phyloP scores from a whole-genome alignment of 2,113 vertebrate species.

The Aegotheles bennettii region DNA sequence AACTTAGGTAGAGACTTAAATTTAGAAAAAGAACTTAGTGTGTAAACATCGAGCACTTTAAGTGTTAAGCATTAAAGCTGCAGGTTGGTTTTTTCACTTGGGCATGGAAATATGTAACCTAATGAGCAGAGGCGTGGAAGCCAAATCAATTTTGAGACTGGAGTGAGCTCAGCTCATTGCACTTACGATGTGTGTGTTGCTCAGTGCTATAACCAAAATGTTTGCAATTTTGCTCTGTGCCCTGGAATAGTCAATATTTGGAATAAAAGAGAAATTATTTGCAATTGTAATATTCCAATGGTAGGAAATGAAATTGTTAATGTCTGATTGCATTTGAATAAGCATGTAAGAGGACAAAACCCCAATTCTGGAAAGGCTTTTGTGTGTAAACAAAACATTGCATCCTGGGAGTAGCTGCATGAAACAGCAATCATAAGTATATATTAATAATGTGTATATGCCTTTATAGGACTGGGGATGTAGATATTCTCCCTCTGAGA shows the following conservation, averaged over 20 bases:
- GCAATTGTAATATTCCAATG: not conserved
- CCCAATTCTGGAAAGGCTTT: not conserved
- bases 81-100: not conserved
- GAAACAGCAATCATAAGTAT: not conserved
- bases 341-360: not conserved
- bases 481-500: not conserved
- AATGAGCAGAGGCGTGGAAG: constrained; percentile 35
- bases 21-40: not conserved
- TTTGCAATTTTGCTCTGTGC: constrained; percentile 1
- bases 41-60: constrained; percentile 24
- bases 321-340: constrained; percentile 10
- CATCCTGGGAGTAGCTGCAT: not conserved
- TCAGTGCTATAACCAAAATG: not conserved
- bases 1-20: constrained; percentile 2
- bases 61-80: constrained; percentile 25
- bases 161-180: constrained; percentile 1
- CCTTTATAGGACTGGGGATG: not conserved
- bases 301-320: constrained; percentile 18
- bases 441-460: not conserved
- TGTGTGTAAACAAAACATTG: not conserved
- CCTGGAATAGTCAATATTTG: constrained; percentile 28
- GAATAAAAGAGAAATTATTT: constrained; percentile 35
- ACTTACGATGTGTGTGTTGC: not conserved
- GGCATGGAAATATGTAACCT: constrained; percentile 10
- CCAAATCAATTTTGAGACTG: constrained; percentile 28